Conservation (phyloP, 2,797 vertebrate species). For the Hyperoplus lanceolatus region DNA sequence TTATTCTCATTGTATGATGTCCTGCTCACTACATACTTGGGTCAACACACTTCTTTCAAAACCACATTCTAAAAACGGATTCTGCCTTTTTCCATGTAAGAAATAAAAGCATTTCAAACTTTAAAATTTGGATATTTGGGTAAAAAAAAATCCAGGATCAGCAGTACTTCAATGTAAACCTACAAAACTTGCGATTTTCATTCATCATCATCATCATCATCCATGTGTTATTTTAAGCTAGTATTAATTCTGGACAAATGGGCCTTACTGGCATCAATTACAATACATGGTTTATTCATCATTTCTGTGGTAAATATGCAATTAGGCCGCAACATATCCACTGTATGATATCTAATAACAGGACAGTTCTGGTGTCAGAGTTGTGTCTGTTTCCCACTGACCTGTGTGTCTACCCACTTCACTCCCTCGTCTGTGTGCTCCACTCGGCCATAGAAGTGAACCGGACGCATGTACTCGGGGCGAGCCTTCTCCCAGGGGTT, state of each 20-base stretch:
- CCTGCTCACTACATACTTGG: background rate
- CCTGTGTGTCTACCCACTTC: constrained; percentile 95
- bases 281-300: background rate
- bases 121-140: background rate
- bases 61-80: background rate
- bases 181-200: background rate
- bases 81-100: background rate
- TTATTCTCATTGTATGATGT: background rate
- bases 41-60: background rate
- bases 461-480: constrained; percentile 91
- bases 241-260: background rate
- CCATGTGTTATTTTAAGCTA: background rate
- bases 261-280: background rate
- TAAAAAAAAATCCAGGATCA: background rate
- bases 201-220: background rate
- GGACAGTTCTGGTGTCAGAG: background rate
- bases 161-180: background rate
- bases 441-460: constrained; percentile 92
- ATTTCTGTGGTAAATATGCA: background rate
- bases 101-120: background rate
- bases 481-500: constrained; percentile 97
- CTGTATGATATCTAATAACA: background rate
- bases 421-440: constrained; percentile 88
- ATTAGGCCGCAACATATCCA: background rate
- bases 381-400: constrained; percentile 39